These are phyloP conservation scores for Epinephelus moara DNA, from an alignment of 2,113 vertebrate genomes.

Conservation along the genomic window DNA sequence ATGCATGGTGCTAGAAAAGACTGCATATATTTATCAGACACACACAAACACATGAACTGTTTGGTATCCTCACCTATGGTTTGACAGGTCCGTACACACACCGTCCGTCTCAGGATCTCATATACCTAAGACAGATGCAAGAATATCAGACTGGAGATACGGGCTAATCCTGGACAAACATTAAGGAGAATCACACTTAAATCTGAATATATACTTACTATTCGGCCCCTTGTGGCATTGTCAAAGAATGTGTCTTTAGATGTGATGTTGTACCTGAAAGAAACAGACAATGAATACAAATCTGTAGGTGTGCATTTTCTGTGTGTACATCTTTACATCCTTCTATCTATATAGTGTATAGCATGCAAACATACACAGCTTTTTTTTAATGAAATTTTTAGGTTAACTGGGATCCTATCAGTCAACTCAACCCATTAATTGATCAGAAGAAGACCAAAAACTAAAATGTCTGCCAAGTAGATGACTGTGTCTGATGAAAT, in stretches of 20 bases:
- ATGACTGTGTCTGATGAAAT: no score
- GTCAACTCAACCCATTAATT: background rate
- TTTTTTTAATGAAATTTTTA: no score
- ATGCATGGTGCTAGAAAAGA: background rate
- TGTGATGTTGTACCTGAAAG: conserved; percentile 92
- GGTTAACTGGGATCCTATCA: no score
- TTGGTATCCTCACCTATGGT: conserved; percentile 89
- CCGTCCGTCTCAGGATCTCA: conserved; percentile 95
- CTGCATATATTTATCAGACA: background rate
- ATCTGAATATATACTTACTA: conserved; percentile 87
- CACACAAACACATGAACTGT: background rate
- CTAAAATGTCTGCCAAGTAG: no score
- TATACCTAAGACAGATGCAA: conserved; percentile 85
- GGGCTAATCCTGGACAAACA: background rate
- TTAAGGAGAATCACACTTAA: accelerated
- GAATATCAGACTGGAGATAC: conserved; percentile 5
- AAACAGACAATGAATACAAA: conserved; percentile 3
- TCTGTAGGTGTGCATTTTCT: background rate
- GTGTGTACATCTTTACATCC: background rate
- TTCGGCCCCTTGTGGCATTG: conserved; percentile 93
- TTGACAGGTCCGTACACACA: conserved; percentile 90
- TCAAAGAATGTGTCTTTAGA: conserved; percentile 98
- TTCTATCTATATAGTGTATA: no score
- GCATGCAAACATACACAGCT: background rate
- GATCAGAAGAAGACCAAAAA: no score